Evolutionary conservation across 2,797 vertebrate genomes (phyloP).

Genomic region (Apogon hyalosoma): DNA sequence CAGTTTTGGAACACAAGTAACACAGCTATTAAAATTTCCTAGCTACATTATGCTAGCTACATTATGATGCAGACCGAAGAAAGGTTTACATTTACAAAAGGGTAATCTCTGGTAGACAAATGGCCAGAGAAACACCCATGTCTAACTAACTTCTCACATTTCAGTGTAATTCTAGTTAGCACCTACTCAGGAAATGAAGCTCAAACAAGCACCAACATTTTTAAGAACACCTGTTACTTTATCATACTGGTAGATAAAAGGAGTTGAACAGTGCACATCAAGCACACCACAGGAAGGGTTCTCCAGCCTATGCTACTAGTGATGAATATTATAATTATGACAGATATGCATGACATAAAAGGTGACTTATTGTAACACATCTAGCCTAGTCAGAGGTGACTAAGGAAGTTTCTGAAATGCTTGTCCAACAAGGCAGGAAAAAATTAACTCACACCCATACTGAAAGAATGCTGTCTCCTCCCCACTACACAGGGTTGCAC

Average conservation of each 20-base stretch:
- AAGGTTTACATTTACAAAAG: slow-evolving; percentile 1
- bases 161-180: slow-evolving; percentile 33
- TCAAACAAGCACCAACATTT: slow-evolving; percentile 17
- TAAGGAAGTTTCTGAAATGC: slow-evolving; percentile 16
- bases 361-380: neutral
- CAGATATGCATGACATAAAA: slow-evolving; percentile 34
- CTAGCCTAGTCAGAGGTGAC: neutral
- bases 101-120: slow-evolving; percentile 3
- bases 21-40: neutral
- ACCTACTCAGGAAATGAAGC: slow-evolving; percentile 15
- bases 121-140: slow-evolving; percentile 2
- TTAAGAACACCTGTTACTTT: slow-evolving; percentile 8
- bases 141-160: slow-evolving; percentile 42
- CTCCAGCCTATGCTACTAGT: neutral
- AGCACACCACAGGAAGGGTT: slow-evolving; percentile 11
- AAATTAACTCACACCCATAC: slow-evolving; percentile 18
- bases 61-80: neutral
- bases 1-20: slow-evolving; percentile 24
- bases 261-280: neutral
- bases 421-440: slow-evolving; percentile 14
- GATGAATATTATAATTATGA: slow-evolving; percentile 24
- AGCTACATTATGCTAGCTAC: too few species aligned
- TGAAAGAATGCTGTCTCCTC: neutral
- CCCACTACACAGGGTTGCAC: slow-evolving; percentile 11
- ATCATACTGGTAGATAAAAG: slow-evolving; percentile 10